phyloP scores from a whole-genome alignment of 2,113 vertebrate species.

The Aplodontia rufa region DNA sequence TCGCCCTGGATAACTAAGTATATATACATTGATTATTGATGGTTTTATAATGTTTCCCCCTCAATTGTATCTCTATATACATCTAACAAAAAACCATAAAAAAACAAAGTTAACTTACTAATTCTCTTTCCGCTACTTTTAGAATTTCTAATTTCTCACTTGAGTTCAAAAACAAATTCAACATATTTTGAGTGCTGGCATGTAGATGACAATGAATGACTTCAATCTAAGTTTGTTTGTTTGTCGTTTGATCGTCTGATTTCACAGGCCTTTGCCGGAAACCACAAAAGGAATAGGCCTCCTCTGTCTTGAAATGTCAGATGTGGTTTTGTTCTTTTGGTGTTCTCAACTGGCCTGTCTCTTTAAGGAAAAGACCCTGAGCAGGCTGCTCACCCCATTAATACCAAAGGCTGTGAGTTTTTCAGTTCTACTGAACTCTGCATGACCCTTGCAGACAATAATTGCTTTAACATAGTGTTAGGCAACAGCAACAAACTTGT shows the following conservation, averaged over 20 bases:
- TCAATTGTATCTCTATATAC: too few species aligned
- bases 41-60: too few species aligned
- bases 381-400: slow-evolving; percentile 72
- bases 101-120: too few species aligned
- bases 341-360: slow-evolving; percentile 23
- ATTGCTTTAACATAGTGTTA: slow-evolving; percentile 85
- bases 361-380: slow-evolving; percentile 68
- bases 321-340: neutral
- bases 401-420: slow-evolving; percentile 69
- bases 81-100: too few species aligned
- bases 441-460: slow-evolving; percentile 82
- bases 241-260: neutral
- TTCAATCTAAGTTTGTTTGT: neutral
- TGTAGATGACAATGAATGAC: neutral
- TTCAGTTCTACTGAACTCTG: slow-evolving; percentile 82
- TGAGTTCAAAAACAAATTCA: slow-evolving; percentile 4
- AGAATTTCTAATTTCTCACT: neutral
- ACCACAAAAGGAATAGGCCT: neutral
- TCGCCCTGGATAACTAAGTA: too few species aligned
- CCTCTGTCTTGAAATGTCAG: neutral
- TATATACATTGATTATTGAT: too few species aligned
- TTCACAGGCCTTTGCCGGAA: slow-evolving; percentile 38
- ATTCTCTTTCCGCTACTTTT: neutral
- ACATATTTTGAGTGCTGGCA: neutral
- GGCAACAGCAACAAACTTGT: slow-evolving; percentile 80